A percentile compares a stretch with the other conserved stretches of the same genome.
These are phyloP conservation scores for Sitobion miscanthi DNA, from an alignment of 1,140 invertebrate species.

Conservation along the genomic window DNA sequence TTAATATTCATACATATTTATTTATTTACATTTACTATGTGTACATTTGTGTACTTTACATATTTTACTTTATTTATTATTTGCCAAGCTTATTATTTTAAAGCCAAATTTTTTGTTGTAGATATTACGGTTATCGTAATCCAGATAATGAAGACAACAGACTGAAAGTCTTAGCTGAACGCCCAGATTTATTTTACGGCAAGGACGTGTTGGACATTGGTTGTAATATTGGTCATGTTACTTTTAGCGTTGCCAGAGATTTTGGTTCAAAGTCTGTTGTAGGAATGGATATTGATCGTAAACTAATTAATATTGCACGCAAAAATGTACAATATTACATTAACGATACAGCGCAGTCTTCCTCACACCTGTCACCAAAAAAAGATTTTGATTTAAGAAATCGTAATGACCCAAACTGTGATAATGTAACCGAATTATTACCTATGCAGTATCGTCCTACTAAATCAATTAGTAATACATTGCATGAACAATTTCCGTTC, in stretches of 20 bases:
- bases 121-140: slow-evolving; percentile 95
- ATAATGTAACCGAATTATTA: slow-evolving; percentile 64
- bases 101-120: slow-evolving; percentile 61
- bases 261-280: slow-evolving; percentile 83
- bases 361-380: background rate
- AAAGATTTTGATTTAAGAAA: background rate
- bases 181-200: slow-evolving; percentile 82
- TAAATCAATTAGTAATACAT: slow-evolving; percentile 67
- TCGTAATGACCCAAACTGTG: slow-evolving; percentile 60
- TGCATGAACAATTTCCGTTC: slow-evolving; percentile 74
- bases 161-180: slow-evolving; percentile 77
- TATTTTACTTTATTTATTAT: background rate
- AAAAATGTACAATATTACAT: slow-evolving; percentile 84
- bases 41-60: background rate
- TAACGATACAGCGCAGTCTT: slow-evolving; percentile 61
- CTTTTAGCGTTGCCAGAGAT: slow-evolving; percentile 83
- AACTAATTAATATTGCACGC: slow-evolving; percentile 78
- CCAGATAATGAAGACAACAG: slow-evolving; percentile 80
- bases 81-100: background rate
- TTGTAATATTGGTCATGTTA: slow-evolving; percentile 96
- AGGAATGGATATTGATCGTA: slow-evolving; percentile 94
- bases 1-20: no score
- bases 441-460: slow-evolving; percentile 81
- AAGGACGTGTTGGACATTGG: slow-evolving; percentile 96
- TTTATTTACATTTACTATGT: no score